Conservation (phyloP, 2,113 vertebrate genomes). For the Empidonax alnorum region DNA sequence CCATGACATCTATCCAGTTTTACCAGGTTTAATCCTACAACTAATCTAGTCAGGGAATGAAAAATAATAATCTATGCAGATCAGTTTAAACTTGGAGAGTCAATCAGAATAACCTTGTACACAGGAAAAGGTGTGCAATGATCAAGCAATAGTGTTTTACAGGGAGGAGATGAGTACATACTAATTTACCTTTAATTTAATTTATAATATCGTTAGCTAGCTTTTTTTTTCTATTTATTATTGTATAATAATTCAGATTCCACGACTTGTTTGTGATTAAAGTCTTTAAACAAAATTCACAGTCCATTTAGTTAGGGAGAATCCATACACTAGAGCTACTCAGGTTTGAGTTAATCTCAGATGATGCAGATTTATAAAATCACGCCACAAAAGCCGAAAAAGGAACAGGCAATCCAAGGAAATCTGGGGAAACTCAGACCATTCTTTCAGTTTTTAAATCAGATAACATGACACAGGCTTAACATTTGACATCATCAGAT, state of each 20-base stretch:
- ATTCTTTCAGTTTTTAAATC: neutral
- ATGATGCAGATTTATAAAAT: neutral
- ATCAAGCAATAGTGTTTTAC: slow-evolving; percentile 2
- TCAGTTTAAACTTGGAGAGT: slow-evolving; percentile 14
- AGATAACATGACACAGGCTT: slow-evolving; percentile 13
- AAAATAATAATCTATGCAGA: slow-evolving; percentile 42
- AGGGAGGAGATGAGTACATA: neutral
- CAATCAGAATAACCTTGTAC: neutral
- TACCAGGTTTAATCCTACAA: neutral
- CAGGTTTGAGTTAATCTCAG: neutral
- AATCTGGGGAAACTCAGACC: neutral
- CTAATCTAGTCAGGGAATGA: neutral
- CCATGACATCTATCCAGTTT: neutral
- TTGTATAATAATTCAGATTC: neutral
- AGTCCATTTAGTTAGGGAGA: neutral
- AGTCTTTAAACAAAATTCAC: neutral
- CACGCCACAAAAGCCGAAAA: neutral
- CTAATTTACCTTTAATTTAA: slow-evolving; percentile 21
- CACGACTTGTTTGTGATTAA: neutral
- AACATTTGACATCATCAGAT: slow-evolving; percentile 18
- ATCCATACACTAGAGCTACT: neutral
- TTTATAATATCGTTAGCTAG: neutral
- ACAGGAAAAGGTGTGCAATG: neutral
- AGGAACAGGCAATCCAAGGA: neutral
- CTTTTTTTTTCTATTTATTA: slow-evolving; percentile 1